Conservation (phyloP, 2,797 vertebrate species). For the Cynodonichthys magdalenae region DNA sequence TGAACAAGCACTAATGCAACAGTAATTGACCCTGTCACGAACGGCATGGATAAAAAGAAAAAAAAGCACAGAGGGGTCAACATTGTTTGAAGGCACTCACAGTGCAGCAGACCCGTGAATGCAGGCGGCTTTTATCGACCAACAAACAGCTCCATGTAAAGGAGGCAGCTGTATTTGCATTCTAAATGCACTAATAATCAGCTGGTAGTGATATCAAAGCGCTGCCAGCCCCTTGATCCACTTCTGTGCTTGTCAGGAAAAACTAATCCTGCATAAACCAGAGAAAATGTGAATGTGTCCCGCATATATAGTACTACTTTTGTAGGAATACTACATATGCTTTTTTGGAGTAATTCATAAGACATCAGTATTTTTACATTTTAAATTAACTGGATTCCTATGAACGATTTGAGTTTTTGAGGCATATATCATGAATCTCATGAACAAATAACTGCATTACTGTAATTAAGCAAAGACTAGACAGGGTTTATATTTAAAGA, state of each 20-base stretch:
- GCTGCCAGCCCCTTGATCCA: conserved; percentile 61
- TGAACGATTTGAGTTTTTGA: conserved; percentile 61
- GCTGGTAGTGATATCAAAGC: conserved; percentile 64
- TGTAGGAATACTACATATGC: too few relatives aligned
- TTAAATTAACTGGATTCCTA: conserved; percentile 52
- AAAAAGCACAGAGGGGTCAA: conserved; percentile 45
- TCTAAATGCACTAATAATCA: conserved; percentile 60
- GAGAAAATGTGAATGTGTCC: conserved; percentile 46
- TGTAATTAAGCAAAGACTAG: conserved; percentile 66
- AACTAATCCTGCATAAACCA: conserved; percentile 43
- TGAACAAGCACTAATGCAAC: conserved; percentile 33
- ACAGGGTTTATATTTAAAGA: conserved; percentile 72
- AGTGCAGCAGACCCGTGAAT: conserved; percentile 42
- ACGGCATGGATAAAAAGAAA: conserved; percentile 62
- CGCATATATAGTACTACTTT: conserved; percentile 36
- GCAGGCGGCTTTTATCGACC: conserved; percentile 61
- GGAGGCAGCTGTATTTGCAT: conserved; percentile 68
- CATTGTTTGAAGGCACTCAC: conserved; percentile 60
- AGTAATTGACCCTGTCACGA: conserved; percentile 54
- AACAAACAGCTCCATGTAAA: conserved; percentile 45
- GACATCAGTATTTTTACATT: conserved; percentile 23
- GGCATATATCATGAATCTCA: conserved; percentile 73
- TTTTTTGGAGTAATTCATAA: conserved; percentile 36
- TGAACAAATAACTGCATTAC: conserved; percentile 55
- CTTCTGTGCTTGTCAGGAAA: conserved; percentile 46